Conservation (phyloP, 2,888 invertebrate species). For the Yponomeuta cagnagella region DNA sequence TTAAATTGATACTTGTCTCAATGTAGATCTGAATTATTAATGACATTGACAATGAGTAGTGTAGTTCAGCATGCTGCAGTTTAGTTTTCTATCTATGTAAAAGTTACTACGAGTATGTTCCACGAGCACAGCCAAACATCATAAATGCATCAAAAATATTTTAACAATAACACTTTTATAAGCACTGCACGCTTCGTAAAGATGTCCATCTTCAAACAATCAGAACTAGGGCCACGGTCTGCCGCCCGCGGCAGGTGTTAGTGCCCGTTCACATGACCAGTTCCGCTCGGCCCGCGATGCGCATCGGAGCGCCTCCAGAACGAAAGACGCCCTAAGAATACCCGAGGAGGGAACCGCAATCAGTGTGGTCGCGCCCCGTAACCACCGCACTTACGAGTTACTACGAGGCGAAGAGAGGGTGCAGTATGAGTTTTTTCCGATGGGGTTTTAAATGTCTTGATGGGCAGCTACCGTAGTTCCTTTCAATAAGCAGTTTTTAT, state of each 20-base stretch:
- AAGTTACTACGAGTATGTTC: no score
- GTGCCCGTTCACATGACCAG: constrained; percentile 14
- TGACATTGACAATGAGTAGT: no score
- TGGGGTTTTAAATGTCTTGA: constrained; percentile 20
- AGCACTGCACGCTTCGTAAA: no score
- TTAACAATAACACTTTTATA: no score
- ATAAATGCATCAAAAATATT: no score
- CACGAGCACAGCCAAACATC: no score
- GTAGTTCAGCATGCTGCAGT: no score
- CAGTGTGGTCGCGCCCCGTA: constrained; percentile 43
- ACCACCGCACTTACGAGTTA: constrained; percentile 21
- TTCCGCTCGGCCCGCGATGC: constrained; percentile 26
- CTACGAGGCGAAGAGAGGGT: constrained; percentile 29
- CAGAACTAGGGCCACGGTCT: not conserved
- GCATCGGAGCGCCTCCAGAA: constrained; percentile 32
- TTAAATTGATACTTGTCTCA: no score
- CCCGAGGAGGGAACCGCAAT: constrained; percentile 27
- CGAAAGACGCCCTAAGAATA: constrained; percentile 22
- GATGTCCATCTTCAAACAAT: not conserved
- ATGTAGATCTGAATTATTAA: no score
- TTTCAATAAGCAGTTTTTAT: constrained; percentile 13
- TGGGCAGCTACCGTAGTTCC: constrained; percentile 41
- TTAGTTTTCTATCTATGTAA: no score
- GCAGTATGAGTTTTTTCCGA: constrained; percentile 39
- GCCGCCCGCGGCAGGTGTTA: constrained; percentile 13